Percentiles rank a stretch among this genome's conserved stretches.
Conservation (phyloP, 2,888 invertebrate species). For the Lithophane semibrunnea region DNA sequence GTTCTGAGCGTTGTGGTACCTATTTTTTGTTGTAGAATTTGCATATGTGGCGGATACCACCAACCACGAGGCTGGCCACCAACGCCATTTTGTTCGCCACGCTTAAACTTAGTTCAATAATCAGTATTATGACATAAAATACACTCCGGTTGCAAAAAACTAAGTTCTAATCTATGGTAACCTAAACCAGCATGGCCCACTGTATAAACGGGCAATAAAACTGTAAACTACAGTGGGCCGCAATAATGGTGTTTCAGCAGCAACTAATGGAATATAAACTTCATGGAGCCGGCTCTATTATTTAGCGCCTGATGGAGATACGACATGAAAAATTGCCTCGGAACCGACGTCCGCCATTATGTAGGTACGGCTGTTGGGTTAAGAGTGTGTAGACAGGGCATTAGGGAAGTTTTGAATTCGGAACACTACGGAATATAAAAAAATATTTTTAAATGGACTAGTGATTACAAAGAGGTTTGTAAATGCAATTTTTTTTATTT, state of each 20-base stretch:
- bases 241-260: slow-evolving; percentile 72
- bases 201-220: slow-evolving; percentile 45
- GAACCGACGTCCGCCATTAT: slow-evolving; percentile 61
- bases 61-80: too few relatives aligned
- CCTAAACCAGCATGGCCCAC: slow-evolving; percentile 28
- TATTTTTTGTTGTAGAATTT: too few relatives aligned
- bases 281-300: slow-evolving; percentile 70
- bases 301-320: slow-evolving; percentile 71
- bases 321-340: slow-evolving; percentile 73
- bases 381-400: slow-evolving; percentile 59
- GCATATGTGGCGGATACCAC: too few relatives aligned
- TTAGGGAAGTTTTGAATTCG: neutral
- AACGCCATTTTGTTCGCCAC: too few relatives aligned
- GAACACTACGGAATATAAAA: too few relatives aligned
- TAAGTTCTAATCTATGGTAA: slow-evolving; percentile 2
- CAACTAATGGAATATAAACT: slow-evolving; percentile 81
- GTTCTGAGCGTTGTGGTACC: too few relatives aligned
- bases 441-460: too few relatives aligned
- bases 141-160: neutral
- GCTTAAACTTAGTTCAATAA: too few relatives aligned
- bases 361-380: slow-evolving; percentile 13
- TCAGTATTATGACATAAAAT: neutral
- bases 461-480: too few relatives aligned
- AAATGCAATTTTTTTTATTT: too few relatives aligned
- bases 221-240: slow-evolving; percentile 44